Conservation (phyloP, 2,888 invertebrate species). For the Horisme vitalbata region DNA sequence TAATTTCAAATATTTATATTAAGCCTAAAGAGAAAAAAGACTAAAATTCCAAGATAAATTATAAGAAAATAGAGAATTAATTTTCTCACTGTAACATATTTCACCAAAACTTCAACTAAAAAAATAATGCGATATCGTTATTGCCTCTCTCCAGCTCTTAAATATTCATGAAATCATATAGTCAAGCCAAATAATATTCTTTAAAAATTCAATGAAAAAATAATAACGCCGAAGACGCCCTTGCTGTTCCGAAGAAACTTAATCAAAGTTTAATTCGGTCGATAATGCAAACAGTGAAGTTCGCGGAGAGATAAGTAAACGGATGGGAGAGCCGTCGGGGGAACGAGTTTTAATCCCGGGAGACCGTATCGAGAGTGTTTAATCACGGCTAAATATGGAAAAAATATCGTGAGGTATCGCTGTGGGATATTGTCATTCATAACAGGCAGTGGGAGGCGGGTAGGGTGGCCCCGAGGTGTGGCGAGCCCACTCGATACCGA, state of each 20-base stretch:
- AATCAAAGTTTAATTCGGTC: constrained; percentile 74
- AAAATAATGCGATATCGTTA: constrained; percentile 27
- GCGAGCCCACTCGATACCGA: constrained; percentile 59
- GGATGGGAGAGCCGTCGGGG: constrained; percentile 67
- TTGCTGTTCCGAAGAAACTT: constrained; percentile 60
- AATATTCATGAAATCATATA: constrained; percentile 28
- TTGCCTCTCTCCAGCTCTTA: constrained; percentile 16
- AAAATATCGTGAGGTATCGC: constrained; percentile 73
- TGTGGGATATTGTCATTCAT: constrained; percentile 80
- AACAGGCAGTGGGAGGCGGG: constrained; percentile 50
- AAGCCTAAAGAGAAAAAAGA: not conserved
- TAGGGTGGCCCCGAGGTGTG: constrained; percentile 34
- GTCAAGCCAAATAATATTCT: constrained; percentile 24
- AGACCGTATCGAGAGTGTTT: constrained; percentile 67
- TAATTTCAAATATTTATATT: not conserved
- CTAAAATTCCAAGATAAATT: constrained; percentile 13
- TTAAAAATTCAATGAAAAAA: constrained; percentile 33
- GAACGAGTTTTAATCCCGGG: constrained; percentile 68
- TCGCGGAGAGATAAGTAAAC: constrained; percentile 67
- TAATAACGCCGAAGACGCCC: constrained; percentile 37
- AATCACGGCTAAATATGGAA: constrained; percentile 79
- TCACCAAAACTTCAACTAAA: constrained; percentile 2
- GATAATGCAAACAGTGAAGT: constrained; percentile 74
- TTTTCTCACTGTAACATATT: constrained; percentile 12
- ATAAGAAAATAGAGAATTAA: constrained; percentile 14